A percentile compares a stretch with the other conserved stretches of the same genome.
Conservation (phyloP, 35 echinoderm and acorn worm species). For the Diadema setosum region DNA sequence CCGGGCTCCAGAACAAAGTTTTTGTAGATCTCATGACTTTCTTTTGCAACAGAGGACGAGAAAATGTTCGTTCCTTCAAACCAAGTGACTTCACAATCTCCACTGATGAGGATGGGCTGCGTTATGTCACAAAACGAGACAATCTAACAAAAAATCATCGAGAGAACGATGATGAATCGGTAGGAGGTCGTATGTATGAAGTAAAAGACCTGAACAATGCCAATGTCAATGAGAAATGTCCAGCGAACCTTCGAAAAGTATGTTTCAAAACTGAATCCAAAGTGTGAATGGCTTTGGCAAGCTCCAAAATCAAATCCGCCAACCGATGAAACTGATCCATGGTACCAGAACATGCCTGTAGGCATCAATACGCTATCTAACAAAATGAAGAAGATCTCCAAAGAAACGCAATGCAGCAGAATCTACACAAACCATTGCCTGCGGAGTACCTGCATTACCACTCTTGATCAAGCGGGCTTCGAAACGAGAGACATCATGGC, state of each 20-base stretch:
- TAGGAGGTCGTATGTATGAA: slow-evolving; percentile 5
- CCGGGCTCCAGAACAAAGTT: slow-evolving; percentile 28
- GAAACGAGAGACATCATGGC: slow-evolving; percentile 38
- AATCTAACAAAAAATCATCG: slow-evolving; percentile 45
- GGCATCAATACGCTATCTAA: slow-evolving; percentile 15
- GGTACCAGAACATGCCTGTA: slow-evolving; percentile 3
- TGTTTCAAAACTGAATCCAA: no score
- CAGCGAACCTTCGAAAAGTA: no score
- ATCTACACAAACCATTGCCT: slow-evolving; percentile 22
- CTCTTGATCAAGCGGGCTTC: slow-evolving; percentile 26
- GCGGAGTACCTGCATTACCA: slow-evolving; percentile 19
- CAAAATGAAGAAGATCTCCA: slow-evolving; percentile 38
- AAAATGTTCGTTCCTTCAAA: not conserved
- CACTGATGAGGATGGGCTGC: not conserved
- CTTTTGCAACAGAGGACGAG: slow-evolving; percentile 14
- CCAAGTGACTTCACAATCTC: not conserved
- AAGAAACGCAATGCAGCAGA: not conserved
- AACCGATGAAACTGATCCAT: no score
- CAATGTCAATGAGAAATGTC: no score
- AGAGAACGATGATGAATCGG: not conserved
- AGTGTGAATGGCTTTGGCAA: no score
- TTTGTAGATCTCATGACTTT: not conserved
- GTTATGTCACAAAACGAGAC: slow-evolving; percentile 2
- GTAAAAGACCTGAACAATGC: no score
- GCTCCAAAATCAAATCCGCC: no score